Evolutionary conservation across 2,113 vertebrate genomes (phyloP).

Genomic region (Tylochromis polylepis): DNA sequence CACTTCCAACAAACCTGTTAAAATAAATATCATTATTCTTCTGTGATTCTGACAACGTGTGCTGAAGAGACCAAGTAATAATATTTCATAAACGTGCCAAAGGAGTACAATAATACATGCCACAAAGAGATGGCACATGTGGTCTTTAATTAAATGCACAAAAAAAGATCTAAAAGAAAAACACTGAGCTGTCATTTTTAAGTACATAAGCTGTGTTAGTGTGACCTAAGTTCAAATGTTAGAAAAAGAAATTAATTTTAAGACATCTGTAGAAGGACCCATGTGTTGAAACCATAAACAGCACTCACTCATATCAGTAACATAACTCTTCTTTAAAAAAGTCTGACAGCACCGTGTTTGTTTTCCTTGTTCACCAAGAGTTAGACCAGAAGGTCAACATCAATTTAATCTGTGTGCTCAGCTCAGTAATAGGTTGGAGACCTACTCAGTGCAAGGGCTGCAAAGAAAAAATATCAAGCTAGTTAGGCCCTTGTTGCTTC

Average conservation of each 20-base stretch:
- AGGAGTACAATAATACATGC: neutral
- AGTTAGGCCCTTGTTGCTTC: neutral
- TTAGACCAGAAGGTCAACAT: constrained; percentile 9
- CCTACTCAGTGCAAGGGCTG: neutral
- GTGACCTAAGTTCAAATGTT: neutral
- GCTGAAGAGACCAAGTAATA: neutral
- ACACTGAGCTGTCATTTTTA: too few relatives aligned
- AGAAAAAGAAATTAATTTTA: neutral
- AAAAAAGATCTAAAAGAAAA: neutral
- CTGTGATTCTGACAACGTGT: neutral
- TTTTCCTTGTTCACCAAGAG: neutral
- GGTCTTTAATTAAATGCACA: neutral
- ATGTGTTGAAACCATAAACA: neutral
- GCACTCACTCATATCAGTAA: neutral
- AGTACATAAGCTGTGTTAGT: neutral
- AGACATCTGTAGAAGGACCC: neutral
- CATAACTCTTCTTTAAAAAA: neutral
- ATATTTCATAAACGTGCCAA: neutral
- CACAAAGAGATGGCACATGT: neutral
- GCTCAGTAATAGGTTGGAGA: neutral
- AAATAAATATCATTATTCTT: neutral
- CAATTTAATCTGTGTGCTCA: neutral
- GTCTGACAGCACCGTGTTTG: neutral
- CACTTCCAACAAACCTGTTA: neutral
- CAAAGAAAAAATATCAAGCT: neutral